Conservation (phyloP, 2,113 vertebrate genomes). For the Toxostoma redivivum region DNA sequence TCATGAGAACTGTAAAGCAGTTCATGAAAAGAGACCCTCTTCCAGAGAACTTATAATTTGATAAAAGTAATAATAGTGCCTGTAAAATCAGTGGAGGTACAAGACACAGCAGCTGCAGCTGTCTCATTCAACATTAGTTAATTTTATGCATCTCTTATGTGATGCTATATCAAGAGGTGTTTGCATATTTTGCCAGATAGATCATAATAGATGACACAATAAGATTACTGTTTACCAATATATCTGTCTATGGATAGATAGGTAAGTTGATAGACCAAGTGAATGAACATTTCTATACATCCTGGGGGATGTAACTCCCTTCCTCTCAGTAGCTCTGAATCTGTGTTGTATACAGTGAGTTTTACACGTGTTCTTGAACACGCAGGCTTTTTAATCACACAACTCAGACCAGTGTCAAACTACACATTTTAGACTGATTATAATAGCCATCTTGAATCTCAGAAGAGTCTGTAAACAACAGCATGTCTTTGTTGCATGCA, state of each 20-base stretch:
- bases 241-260: neutral
- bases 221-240: neutral
- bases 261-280: neutral
- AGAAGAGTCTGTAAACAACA: neutral
- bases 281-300: neutral
- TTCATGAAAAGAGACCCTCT: neutral
- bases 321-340: neutral
- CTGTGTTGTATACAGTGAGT: neutral
- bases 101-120: neutral
- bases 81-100: neutral
- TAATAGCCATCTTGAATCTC: neutral
- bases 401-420: neutral
- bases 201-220: neutral
- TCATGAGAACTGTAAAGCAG: neutral
- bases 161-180: neutral
- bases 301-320: neutral
- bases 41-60: neutral
- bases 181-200: neutral
- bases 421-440: neutral
- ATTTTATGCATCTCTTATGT: neutral
- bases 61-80: neutral
- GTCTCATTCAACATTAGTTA: neutral
- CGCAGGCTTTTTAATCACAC: neutral
- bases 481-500: neutral
- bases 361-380: neutral